Evolutionary conservation across 2,113 vertebrate genomes (phyloP).

Genomic region (Calidris pygmaea): DNA sequence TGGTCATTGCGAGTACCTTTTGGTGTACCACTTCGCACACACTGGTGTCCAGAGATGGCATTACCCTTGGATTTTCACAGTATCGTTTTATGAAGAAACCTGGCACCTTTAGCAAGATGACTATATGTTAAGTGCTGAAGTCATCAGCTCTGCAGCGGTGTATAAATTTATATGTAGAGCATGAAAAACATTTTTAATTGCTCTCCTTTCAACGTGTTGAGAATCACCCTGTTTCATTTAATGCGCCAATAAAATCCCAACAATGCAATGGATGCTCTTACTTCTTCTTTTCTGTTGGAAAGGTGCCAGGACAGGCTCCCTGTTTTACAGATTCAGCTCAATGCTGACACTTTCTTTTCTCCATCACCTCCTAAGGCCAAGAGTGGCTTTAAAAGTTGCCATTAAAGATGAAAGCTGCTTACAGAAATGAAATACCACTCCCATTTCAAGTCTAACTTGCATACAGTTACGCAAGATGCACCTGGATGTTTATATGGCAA

Average conservation of each 20-base stretch:
- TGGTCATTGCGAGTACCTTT: background rate
- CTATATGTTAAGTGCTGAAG: fast-evolving
- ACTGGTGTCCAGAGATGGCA: background rate
- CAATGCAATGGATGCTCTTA: background rate
- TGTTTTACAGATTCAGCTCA: background rate
- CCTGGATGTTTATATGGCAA: background rate
- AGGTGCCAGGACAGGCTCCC: background rate
- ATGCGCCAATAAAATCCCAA: background rate
- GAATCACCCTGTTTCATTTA: background rate
- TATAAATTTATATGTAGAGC: background rate
- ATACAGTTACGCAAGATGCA: background rate
- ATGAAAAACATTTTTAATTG: background rate
- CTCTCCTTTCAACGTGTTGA: background rate
- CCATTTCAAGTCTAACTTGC: background rate
- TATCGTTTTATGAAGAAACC: background rate
- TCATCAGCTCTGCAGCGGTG: background rate
- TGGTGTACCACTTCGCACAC: fast-evolving
- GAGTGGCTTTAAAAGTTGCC: background rate
- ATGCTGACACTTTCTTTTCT: background rate
- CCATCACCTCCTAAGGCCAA: background rate
- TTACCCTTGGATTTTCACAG: background rate
- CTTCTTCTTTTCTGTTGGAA: background rate
- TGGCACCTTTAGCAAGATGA: background rate
- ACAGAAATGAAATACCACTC: background rate
- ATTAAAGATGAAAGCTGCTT: background rate